Conservation (phyloP, 1,140 invertebrate genomes). For the Berghia stephanieae region DNA sequence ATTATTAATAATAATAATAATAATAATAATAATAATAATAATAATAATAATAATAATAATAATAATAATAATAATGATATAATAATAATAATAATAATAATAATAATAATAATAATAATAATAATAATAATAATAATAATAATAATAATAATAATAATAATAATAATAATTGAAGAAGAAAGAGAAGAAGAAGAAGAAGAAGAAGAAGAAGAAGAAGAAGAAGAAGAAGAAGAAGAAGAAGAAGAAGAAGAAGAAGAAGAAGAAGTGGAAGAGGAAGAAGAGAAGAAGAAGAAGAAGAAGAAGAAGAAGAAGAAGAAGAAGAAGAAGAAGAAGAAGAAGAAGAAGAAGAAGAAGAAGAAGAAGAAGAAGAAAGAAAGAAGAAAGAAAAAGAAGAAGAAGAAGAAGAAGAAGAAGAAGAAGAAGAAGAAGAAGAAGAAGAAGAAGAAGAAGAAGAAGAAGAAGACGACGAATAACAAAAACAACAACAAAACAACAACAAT, state of each 20-base stretch:
- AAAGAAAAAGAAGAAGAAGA: neutral
- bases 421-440: neutral
- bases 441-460: neutral
- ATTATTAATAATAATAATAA: too few species aligned
- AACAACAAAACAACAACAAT: too few species aligned
- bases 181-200: neutral
- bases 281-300: constrained; percentile 8
- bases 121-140: neutral
- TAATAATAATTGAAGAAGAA: neutral
- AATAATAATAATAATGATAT: neutral
- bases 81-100: too few species aligned
- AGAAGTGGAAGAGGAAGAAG: neutral
- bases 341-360: constrained; percentile 1
- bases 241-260: neutral
- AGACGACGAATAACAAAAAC: neutral
- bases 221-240: neutral
- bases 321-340: neutral
- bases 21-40: neutral
- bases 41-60: neutral
- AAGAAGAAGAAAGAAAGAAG: neutral
- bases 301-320: constrained; percentile 16
- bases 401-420: too few species aligned
- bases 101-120: neutral
- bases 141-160: neutral
- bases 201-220: neutral